Evolutionary conservation across 2,797 vertebrate species (phyloP), one percentile per base, ranked within the genome.

Genomic region (Acanthurus tractus): DNA sequence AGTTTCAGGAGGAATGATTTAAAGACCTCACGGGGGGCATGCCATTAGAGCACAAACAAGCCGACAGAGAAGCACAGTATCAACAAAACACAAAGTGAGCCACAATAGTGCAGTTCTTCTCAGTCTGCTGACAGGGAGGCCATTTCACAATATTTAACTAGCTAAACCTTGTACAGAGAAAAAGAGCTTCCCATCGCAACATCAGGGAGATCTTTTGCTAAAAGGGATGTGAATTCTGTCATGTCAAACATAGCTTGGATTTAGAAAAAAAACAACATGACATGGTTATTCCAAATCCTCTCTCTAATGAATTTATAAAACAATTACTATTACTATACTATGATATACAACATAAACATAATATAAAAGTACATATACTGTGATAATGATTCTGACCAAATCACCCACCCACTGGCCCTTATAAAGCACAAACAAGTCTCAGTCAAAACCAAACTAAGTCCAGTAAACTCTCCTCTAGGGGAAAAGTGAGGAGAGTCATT

Each of bases 1-100:
- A 89, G 77, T 76, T 85, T 81, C 71, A 82, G 76, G 78, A 52
- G 74, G 74, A 71, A 69, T 79, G 62, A 80, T 81, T 88, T 87
- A 75, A 81, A 71, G 59, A 58, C 68, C 82, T 84, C 74, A 18
- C 29, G 45, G 67, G 82, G 70, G 58, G 69, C 49, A 88, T 77
- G 54, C 81, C 56, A 88, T 57, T 34, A 66, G 66, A 1, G 25
- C 69, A 78, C 75, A 90, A 88, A 93, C 79, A 90, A 79, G 79
- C 74, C 56, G 20, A 53, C 52, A 42, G 38, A 69, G 48, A 64
- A 62, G 55, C 18, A 65, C 50, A 40, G 65, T 17, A 82, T 70
- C 48, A 55, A 57, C 14, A 63, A n/a, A 65, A 65, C 53, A 62
- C 61, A 66, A 73, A 71, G 53, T 48, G 54, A 75, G 67, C 62